phyloP scores from a whole-genome alignment of 1,140 invertebrate genomes.

The Drosophila persimilis region DNA sequence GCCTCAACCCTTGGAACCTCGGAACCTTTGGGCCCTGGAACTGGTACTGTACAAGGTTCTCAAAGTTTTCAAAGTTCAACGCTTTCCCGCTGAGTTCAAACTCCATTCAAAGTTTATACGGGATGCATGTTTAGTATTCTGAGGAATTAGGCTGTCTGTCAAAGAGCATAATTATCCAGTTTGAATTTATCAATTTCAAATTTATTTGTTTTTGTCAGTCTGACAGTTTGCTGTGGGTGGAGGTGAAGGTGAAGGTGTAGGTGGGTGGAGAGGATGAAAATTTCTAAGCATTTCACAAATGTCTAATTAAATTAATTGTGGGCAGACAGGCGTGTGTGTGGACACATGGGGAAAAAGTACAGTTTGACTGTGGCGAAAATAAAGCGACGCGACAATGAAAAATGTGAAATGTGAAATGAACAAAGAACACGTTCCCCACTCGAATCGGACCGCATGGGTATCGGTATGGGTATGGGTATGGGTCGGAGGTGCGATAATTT shows the following conservation, averaged over 20 bases:
- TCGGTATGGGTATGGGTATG: background rate
- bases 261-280: background rate
- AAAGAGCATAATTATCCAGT: constrained; percentile 37
- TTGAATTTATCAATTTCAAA: constrained; percentile 8
- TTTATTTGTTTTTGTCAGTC: constrained; percentile 27
- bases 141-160: constrained; percentile 48
- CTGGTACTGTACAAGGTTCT: background rate
- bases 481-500: constrained; percentile 50
- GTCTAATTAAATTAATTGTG: constrained; percentile 60
- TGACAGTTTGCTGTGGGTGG: no score
- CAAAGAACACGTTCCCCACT: constrained; percentile 40
- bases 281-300: constrained; percentile 28
- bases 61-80: background rate
- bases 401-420: constrained; percentile 15
- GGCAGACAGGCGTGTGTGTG: constrained; percentile 1
- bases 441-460: background rate
- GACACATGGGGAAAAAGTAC: no score
- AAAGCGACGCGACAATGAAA: constrained; percentile 11
- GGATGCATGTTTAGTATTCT: background rate
- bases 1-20: no score
- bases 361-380: constrained; percentile 2
- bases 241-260: no score
- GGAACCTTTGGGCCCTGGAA: no score
- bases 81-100: constrained; percentile 3
- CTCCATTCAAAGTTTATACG: constrained; percentile 4